phyloP scores from a whole-genome alignment of 2,113 vertebrate genomes.

The Lichenostomus cassidix region DNA sequence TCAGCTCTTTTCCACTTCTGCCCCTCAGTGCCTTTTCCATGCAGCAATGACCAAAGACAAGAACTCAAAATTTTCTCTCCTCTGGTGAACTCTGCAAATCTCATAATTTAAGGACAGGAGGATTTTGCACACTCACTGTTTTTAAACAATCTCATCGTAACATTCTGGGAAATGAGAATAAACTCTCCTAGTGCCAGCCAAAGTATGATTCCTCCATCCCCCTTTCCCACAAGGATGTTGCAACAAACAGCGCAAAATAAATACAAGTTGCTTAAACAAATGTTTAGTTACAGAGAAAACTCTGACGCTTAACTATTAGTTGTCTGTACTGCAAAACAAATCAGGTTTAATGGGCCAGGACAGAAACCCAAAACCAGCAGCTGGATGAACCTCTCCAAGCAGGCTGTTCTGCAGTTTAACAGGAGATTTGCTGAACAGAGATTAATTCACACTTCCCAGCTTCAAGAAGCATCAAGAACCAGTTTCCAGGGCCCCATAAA shows the following conservation, averaged over 20 bases:
- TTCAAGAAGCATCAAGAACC: background rate
- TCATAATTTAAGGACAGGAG: background rate
- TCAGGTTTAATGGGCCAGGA: background rate
- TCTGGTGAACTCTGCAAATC: background rate
- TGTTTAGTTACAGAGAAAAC: constrained; percentile 23
- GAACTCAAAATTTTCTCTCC: background rate
- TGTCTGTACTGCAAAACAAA: background rate
- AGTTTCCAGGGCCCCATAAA: background rate
- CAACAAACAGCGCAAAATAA: constrained; percentile 22
- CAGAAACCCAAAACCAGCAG: background rate
- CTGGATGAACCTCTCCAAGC: background rate
- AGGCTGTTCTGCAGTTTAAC: background rate
- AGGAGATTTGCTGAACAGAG: background rate
- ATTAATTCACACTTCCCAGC: background rate
- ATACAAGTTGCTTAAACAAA: background rate
- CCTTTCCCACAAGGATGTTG: constrained; percentile 3
- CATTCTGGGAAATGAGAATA: background rate
- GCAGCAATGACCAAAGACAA: background rate
- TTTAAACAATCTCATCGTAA: background rate
- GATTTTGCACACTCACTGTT: background rate
- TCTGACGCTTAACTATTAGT: constrained; percentile 6
- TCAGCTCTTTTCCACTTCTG: background rate
- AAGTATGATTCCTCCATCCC: background rate
- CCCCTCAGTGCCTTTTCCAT: background rate
- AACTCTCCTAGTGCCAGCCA: background rate